Percentiles rank a stretch among this genome's conserved stretches.
These are phyloP conservation scores for Idaea biselata DNA, from an alignment of 2,888 invertebrate genomes.

Conservation along the genomic window DNA sequence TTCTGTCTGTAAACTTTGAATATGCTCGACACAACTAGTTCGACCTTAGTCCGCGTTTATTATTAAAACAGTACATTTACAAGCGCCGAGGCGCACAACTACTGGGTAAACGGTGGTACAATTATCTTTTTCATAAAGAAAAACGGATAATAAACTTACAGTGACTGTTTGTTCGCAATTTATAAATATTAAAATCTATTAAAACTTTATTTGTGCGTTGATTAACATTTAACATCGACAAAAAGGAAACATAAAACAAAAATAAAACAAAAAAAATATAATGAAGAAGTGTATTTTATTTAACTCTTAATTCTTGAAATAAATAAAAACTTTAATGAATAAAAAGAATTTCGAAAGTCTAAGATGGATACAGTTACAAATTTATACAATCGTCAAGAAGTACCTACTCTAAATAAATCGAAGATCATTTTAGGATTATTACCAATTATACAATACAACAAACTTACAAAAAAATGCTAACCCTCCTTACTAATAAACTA, in stretches of 20 bases:
- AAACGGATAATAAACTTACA: not conserved
- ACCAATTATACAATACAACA: constrained; percentile 27
- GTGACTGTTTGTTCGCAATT: not conserved
- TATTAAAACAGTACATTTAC: too few species aligned
- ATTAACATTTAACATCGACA: constrained; percentile 9
- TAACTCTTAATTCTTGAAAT: constrained; percentile 37
- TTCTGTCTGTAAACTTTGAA: too few species aligned
- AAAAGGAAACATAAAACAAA: constrained; percentile 13
- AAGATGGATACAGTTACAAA: constrained; percentile 40
- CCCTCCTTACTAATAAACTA: constrained; percentile 15
- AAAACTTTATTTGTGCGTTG: too few species aligned
- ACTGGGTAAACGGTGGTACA: too few species aligned
- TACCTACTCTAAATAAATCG: constrained; percentile 15
- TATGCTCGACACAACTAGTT: too few species aligned
- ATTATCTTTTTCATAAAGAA: not conserved
- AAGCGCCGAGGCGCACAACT: too few species aligned
- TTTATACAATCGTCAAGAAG: constrained; percentile 41
- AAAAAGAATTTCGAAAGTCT: constrained; percentile 51
- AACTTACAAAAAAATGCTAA: constrained; percentile 21
- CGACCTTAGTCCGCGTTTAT: too few species aligned
- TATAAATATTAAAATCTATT: not conserved
- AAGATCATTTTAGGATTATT: constrained; percentile 17
- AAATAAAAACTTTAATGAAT: constrained; percentile 66
- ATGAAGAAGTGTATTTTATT: constrained; percentile 37
- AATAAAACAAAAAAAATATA: constrained; percentile 24